phyloP scores from a whole-genome alignment of 2,888 invertebrate genomes.

The Lepidonotus clava region DNA sequence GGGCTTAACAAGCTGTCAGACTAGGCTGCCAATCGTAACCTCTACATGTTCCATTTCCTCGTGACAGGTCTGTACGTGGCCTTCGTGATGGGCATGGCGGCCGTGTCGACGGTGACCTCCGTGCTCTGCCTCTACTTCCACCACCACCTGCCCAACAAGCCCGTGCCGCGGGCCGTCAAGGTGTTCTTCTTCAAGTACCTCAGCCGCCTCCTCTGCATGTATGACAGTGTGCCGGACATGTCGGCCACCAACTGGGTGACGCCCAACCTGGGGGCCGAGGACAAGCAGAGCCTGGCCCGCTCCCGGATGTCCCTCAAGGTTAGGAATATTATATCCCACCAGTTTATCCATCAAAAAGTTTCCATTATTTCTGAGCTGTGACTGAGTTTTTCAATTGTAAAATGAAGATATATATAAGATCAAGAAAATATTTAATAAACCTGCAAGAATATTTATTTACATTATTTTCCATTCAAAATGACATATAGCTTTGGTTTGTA shows the following conservation, averaged over 20 bases:
- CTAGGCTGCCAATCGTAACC: no score
- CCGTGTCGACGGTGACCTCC: constrained; percentile 52
- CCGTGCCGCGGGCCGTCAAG: not conserved
- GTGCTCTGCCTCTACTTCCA: constrained; percentile 59
- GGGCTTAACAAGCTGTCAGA: no score
- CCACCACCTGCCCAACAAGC: constrained; percentile 52
- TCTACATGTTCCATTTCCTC: not conserved
- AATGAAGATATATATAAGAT: no score
- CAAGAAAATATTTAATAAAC: no score
- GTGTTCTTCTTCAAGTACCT: constrained; percentile 57
- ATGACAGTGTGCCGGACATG: not conserved
- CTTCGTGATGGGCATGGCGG: constrained; percentile 59
- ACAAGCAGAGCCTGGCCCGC: not conserved
- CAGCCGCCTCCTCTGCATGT: constrained; percentile 55
- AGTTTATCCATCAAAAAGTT: no score
- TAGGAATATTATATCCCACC: not conserved
- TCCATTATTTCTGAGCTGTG: no score
- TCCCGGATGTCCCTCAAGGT: not conserved
- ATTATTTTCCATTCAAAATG: no score
- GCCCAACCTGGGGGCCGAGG: not conserved
- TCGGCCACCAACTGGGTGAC: not conserved
- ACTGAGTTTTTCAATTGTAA: no score
- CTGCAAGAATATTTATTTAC: no score
- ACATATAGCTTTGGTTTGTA: no score
- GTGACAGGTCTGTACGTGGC: constrained; percentile 56